phyloP scores from a whole-genome alignment of 2,113 vertebrate genomes.

The Podocnemis expansa region DNA sequence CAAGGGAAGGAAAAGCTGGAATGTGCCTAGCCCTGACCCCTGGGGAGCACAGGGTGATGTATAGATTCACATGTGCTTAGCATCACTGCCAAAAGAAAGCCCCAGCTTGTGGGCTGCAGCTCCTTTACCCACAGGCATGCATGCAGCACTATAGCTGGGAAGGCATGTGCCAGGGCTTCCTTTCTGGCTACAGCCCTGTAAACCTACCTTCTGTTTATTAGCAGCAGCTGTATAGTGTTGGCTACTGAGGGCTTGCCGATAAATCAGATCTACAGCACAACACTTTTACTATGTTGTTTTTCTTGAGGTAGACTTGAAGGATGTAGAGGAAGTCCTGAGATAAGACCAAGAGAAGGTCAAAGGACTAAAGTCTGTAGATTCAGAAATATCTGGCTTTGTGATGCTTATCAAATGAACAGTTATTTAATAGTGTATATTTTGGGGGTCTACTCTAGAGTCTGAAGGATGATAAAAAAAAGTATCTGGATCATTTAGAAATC shows the following conservation, averaged over 20 bases:
- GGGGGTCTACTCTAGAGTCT: neutral
- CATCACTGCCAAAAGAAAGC: neutral
- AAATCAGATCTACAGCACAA: neutral
- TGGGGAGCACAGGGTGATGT: neutral
- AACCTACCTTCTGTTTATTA: neutral
- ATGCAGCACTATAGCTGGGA: neutral
- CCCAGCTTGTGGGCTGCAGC: neutral
- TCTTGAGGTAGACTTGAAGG: fast-evolving
- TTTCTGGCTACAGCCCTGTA: neutral
- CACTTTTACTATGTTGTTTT: neutral
- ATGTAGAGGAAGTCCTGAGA: neutral
- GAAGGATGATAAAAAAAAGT: neutral
- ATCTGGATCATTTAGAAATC: neutral
- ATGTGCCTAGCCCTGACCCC: neutral
- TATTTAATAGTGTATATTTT: neutral
- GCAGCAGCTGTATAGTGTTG: neutral
- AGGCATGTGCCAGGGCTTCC: neutral
- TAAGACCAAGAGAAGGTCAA: neutral
- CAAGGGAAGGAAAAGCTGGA: neutral
- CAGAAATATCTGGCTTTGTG: neutral
- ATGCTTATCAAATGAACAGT: neutral
- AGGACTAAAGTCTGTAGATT: neutral
- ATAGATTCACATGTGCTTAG: neutral
- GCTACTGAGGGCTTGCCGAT: neutral
- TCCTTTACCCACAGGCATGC: neutral